Conservation (phyloP, 2,113 vertebrate species). For the Microcebus griseorufus region DNA sequence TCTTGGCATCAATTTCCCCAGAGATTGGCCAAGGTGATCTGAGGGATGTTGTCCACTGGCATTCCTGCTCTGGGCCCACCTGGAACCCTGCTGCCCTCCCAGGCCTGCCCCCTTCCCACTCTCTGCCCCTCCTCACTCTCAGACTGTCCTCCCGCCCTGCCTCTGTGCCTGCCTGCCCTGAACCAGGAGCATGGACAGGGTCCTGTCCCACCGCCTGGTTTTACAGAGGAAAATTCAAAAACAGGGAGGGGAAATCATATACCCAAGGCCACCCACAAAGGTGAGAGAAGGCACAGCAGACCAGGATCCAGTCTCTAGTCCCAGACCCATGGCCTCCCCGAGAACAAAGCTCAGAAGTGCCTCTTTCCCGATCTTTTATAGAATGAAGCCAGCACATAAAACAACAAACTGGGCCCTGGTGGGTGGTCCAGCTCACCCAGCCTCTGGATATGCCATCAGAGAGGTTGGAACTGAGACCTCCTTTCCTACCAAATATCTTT, state of each 20-base stretch:
- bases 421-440: conserved; percentile 8
- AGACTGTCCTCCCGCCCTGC: not conserved
- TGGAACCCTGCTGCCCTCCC: not conserved
- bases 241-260: not conserved
- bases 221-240: not conserved
- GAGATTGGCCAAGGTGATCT: not conserved
- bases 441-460: not conserved
- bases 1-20: not conserved
- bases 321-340: not conserved
- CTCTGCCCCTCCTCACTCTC: not conserved
- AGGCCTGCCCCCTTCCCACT: not conserved
- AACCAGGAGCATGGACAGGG: not conserved
- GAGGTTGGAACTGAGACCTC: conserved; percentile 29
- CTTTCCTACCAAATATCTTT: conserved; percentile 12
- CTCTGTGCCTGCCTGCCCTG: not conserved
- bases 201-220: not conserved
- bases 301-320: not conserved
- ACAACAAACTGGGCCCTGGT: not conserved
- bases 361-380: not conserved
- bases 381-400: not conserved
- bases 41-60: not conserved
- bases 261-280: not conserved
- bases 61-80: not conserved
- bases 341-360: not conserved
- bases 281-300: not conserved